Conservation (phyloP, 1,140 invertebrate genomes). For the Pygmarrhopalites habei region DNA sequence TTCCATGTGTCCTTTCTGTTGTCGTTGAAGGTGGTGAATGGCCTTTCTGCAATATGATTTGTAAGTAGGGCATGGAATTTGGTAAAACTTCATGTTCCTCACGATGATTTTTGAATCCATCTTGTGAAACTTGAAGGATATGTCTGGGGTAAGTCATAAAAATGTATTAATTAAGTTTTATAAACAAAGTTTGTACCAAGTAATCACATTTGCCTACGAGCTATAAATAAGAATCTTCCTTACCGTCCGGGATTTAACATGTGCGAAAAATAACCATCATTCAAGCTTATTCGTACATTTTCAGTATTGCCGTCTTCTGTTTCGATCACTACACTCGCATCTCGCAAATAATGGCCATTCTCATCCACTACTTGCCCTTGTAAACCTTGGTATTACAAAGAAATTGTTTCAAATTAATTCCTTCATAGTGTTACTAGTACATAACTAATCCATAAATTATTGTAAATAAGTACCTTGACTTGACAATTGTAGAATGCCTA, state of each 20-base stretch:
- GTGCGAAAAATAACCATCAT: constrained; percentile 60
- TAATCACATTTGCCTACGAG: too few species aligned
- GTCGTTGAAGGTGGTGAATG: not conserved
- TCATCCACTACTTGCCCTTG: constrained; percentile 62
- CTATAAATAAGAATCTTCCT: too few species aligned
- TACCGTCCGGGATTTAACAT: constrained; percentile 58
- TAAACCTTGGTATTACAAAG: constrained; percentile 53
- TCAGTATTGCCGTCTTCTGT: constrained; percentile 46
- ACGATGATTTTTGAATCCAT: too few species aligned
- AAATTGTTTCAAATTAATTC: too few species aligned
- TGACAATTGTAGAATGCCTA: constrained; percentile 33
- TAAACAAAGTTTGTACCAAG: too few species aligned
- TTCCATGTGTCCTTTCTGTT: not conserved
- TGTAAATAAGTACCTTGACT: constrained; percentile 27
- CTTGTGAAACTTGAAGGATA: too few species aligned
- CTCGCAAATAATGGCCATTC: constrained; percentile 55
- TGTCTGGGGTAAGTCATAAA: too few species aligned
- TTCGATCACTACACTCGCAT: constrained; percentile 60
- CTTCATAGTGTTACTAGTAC: too few species aligned
- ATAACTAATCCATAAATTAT: constrained; percentile 4
- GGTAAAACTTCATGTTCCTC: constrained; percentile 3
- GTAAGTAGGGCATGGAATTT: not conserved
- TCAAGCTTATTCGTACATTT: constrained; percentile 55
- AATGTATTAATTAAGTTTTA: too few species aligned
- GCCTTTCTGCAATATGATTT: constrained; percentile 15